Base-by-base conservation (phyloP, 2,113 vertebrate species). In the Mobula hypostoma region DNA sequence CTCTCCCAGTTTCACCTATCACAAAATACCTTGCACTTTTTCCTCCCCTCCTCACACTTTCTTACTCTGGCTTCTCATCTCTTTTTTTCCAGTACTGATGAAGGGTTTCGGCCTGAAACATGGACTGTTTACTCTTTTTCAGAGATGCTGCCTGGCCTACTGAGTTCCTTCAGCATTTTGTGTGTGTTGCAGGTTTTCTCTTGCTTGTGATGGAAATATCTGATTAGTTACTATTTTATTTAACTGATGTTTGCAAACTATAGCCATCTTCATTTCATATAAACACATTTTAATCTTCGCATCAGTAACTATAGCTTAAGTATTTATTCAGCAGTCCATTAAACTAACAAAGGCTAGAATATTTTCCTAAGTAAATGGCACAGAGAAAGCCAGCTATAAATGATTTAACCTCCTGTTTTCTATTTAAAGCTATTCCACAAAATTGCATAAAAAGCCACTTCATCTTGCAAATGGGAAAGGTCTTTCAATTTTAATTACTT, bases 401-500 rank as follows among this genome's bases (percentile, higher is more conserved):
- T 56, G 68, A 93, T 74, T 56, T 36, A 72, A 2, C 9, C 9
- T 56, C 8, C 5, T 76, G 91, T 93, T 21, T 90, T 27, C 68
- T 76, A 29, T 93, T 27, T 76, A 93, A 74, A 74, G 6, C 36
- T 74, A 27, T 56, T 48, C 68, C 74, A 93, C 5, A 36, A 27
- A 74, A 76, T 32, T 56, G 7, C 9, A 29, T 24, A 40, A 29
- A 74, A n/a, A 56, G 91, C 8, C 68, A 93, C 74, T 24, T 24
- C 36, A 74, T 76, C 40, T 48, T 11, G 40, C 61, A 90, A 66
- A 68, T 68, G 85, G 85, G 74, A 93, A 72, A 48, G 32, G 70
- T 32, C 17, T 3, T 17, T 56, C 88, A 92, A 21, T 93, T 93
- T 93, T 93, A 93, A 93, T 76, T 21, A 76, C 70, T 93, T 76